Evolutionary conservation across 2,888 invertebrate species (phyloP).

Genomic region (Tortricodes alternella): DNA sequence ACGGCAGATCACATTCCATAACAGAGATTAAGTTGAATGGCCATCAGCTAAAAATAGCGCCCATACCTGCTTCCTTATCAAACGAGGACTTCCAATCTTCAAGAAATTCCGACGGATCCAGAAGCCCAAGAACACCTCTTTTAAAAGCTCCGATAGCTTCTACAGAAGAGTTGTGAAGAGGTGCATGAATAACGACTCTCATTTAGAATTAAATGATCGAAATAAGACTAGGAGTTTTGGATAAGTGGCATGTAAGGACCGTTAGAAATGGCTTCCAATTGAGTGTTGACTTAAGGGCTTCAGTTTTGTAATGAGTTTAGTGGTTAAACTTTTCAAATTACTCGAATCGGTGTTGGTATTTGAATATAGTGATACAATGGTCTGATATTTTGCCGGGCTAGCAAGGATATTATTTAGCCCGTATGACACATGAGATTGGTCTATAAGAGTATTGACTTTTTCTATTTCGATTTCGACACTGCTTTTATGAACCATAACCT

Average conservation of each 20-base stretch:
- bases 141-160: conserved; percentile 79
- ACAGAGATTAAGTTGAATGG: conserved; percentile 90
- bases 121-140: conserved; percentile 73
- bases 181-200: neutral
- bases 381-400: conserved; percentile 11
- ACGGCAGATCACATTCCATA: conserved; percentile 87
- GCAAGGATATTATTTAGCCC: conserved; percentile 23
- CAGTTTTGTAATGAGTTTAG: conserved; percentile 25
- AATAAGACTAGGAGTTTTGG: conserved; percentile 12
- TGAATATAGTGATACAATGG: conserved; percentile 17
- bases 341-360: conserved; percentile 25
- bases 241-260: conserved; percentile 15
- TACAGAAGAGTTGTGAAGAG: conserved; percentile 75
- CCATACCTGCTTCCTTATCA: conserved; percentile 83
- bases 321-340: conserved; percentile 18
- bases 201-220: neutral
- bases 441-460: conserved; percentile 33
- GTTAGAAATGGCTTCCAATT: conserved; percentile 29
- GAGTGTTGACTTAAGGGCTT: conserved; percentile 20
- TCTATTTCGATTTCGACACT: conserved; percentile 65
- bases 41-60: conserved; percentile 86
- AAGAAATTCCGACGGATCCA: conserved; percentile 67
- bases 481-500: conserved; percentile 68
- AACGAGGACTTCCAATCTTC: conserved; percentile 83
- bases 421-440: conserved; percentile 4